Evolutionary conservation across 2,888 invertebrate species (phyloP), one percentile per base, ranked within the genome.

Genomic region (Parochlus steinenii): DNA sequence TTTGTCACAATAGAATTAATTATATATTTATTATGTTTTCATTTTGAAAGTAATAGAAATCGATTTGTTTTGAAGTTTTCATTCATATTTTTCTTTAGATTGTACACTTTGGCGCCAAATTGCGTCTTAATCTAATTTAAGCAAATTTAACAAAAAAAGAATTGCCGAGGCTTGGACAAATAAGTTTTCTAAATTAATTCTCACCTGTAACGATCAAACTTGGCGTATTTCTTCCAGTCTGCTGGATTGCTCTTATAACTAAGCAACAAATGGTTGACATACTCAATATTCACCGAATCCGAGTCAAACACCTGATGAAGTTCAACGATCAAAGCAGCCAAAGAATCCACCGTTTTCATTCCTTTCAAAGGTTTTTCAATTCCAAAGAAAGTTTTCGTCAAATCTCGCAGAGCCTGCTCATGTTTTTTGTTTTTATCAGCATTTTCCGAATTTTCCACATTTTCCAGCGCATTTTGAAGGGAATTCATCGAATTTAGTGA

Each of bases 221-320:
- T 92, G 4, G 93, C 92, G 51, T 72, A 98, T 53, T 81, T 83
- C 51, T 71, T 76, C 97, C 97, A 98, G 43, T 98, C 93, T 14
- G 68, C 68, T 0, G 79, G 76, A 47, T 90, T 79, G 25, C 87
- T 87, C 52, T 80, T 82, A 62, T 97, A 98, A 0, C 64, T 61
- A 3, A 64, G 51, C 64, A 71, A 78, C 38, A 93, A 55, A 38
- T 75, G 73, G 49, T 79, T 74, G 6, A 98, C 89, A 52, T 85
- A 72, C 46, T 97, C 93, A 38, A 95, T 74, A 52, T 95, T 83
- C 15, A 98, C 85, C 41, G 72, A 63, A 49, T 89, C 81, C 11
- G 69, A 61, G 0, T 72, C 69, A 56, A 95, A 95, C 43, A 82
- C 74, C 38, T 63, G 62, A 53, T 83, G 71, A 26, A 95, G 55